Conservation (phyloP, 2,888 invertebrate genomes). For the Gerris lacustris region DNA sequence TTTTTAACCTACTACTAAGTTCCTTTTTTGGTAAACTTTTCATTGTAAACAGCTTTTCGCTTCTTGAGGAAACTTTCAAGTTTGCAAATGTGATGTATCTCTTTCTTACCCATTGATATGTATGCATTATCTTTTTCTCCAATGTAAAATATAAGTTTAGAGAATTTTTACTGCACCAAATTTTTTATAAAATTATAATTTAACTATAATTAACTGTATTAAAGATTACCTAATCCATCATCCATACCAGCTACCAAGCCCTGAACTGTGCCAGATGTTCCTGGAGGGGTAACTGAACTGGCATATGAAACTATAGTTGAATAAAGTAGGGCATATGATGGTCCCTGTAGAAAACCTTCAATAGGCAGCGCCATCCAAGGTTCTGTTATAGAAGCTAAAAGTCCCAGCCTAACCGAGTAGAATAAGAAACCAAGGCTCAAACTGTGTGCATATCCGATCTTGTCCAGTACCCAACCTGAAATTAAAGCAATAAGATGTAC, state of each 20-base stretch:
- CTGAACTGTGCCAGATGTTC: constrained; percentile 73
- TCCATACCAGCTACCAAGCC: constrained; percentile 80
- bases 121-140: no score
- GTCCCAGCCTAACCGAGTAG: constrained; percentile 59
- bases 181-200: no score
- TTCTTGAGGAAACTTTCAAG: no score
- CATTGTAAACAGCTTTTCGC: no score
- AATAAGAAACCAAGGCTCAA: constrained; percentile 64
- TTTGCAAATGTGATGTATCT: no score
- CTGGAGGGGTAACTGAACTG: constrained; percentile 51
- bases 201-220: constrained; percentile 28
- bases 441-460: constrained; percentile 63
- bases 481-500: constrained; percentile 9
- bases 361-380: constrained; percentile 74
- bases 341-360: constrained; percentile 70
- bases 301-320: constrained; percentile 64
- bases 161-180: no score
- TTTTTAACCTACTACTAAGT: no score
- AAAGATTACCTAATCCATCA: constrained; percentile 56
- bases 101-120: no score
- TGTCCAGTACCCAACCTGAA: constrained; percentile 62
- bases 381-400: constrained; percentile 61
- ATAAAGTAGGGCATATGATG: constrained; percentile 76
- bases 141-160: no score
- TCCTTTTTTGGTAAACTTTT: no score